A percentile compares a stretch with the other conserved stretches of the same genome.
Evolutionary conservation across 1,140 invertebrate species (phyloP).

Genomic region (Parapsyche elsis): DNA sequence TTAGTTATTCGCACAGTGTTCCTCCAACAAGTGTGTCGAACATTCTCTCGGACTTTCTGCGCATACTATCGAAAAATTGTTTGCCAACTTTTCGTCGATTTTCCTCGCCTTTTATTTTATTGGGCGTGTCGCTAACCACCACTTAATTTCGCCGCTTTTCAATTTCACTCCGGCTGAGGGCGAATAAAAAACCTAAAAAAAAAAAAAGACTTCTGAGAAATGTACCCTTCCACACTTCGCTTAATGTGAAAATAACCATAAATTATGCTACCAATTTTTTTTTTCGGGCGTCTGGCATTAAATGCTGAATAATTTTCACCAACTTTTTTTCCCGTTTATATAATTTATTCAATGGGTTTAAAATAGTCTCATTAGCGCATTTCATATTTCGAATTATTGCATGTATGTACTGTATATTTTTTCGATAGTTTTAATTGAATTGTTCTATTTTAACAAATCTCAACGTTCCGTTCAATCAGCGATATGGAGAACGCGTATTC

Average conservation of each 20-base stretch:
- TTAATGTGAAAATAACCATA: slow-evolving; percentile 34
- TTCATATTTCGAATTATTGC: not conserved
- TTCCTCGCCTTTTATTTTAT: slow-evolving; percentile 30
- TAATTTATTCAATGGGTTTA: not conserved
- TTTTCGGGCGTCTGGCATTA: not conserved
- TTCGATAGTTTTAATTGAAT: not conserved
- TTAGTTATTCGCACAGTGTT: slow-evolving; percentile 14
- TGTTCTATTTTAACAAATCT: not conserved
- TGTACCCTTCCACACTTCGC: slow-evolving; percentile 23
- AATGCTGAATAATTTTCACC: slow-evolving; percentile 21
- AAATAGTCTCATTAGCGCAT: not conserved
- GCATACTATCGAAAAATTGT: not conserved
- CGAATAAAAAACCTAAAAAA: not conserved
- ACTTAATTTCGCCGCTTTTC: slow-evolving; percentile 31
- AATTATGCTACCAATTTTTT: not conserved
- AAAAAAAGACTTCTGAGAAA: not conserved
- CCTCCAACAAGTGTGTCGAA: slow-evolving; percentile 24
- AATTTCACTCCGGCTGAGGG: not conserved
- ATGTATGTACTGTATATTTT: not conserved
- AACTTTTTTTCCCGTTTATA: not conserved
- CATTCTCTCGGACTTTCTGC: not conserved
- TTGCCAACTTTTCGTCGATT: slow-evolving; percentile 23
- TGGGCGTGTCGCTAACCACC: slow-evolving; percentile 27
- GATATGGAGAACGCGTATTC: slow-evolving; percentile 1
- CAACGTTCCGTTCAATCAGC: not conserved